A percentile compares a stretch with the other conserved stretches of the same genome.
phyloP scores from a whole-genome alignment of 2,888 invertebrate species.

The Stenoptilia bipunctidactyla region DNA sequence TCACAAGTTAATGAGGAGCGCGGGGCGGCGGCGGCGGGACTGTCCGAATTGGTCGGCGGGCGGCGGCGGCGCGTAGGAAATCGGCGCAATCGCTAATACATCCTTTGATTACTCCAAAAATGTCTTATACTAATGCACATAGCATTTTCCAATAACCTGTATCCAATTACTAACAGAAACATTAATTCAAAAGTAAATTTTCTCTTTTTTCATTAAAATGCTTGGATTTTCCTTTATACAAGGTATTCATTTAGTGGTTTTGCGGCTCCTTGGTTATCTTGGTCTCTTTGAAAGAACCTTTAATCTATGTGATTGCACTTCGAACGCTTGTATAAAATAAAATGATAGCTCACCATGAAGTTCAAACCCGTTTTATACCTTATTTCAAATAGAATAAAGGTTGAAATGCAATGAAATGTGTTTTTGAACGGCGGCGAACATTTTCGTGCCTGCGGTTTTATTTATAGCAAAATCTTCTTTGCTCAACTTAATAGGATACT shows the following conservation, averaged over 20 bases:
- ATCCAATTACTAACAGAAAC: too few species aligned
- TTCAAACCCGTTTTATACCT: not conserved
- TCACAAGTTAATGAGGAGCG: too few species aligned
- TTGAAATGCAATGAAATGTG: not conserved
- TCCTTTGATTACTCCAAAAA: too few species aligned
- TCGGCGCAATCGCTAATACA: too few species aligned
- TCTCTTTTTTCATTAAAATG: too few species aligned
- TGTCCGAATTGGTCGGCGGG: too few species aligned
- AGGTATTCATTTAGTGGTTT: not conserved
- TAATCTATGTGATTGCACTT: conserved; percentile 41
- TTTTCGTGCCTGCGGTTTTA: conserved; percentile 17
- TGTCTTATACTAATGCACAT: too few species aligned
- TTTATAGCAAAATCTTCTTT: conserved; percentile 13
- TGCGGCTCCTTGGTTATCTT: not conserved
- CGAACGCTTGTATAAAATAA: not conserved
- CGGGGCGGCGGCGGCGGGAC: too few species aligned
- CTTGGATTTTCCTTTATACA: not conserved
- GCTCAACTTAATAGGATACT: not conserved
- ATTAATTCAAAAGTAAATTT: too few species aligned
- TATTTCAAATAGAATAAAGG: not conserved
- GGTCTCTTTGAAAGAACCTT: conserved; percentile 29
- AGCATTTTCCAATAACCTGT: too few species aligned
- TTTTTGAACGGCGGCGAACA: not conserved
- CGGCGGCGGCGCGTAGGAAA: too few species aligned
- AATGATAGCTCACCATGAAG: not conserved